Evolutionary conservation across 2,797 vertebrate genomes (phyloP), one percentile per base, ranked within the genome.

Genomic region (Pitangus sulphuratus): DNA sequence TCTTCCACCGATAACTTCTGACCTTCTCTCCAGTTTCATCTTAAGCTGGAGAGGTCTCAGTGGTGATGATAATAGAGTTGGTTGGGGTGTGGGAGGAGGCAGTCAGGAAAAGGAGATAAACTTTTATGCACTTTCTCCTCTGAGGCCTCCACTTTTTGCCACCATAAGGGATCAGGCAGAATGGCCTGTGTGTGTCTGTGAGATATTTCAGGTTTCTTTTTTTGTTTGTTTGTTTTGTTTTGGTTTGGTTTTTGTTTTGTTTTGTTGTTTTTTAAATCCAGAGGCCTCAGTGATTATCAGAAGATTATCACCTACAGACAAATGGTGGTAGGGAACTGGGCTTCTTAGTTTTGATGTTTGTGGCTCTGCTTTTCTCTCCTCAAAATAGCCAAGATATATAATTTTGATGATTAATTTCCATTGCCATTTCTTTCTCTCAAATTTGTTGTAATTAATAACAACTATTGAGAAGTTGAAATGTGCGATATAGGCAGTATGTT

Each of bases 271-370:
- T 60, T 61, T n/a, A 2, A 58, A 60, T 15, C 21, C n/a, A 14
- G 53, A n/a, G 44, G 4, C 8, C 35, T 86, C 17, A 3, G 17
- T n/a, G 31, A 8, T 50, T 71, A 8, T 72, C 7, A 16, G 17
- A 6, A 15, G 15, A 6, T 85, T 84, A n/a, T 60, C 20, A 22
- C 8, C 24, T 75, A 15, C 16, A 51, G 28, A 15, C 16, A 81
- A 61, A 71, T 0, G 0, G 15, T 17, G 2, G 3, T 24, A 53
- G 53, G 28, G 58, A 37, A 78, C 20, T 14, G 16, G 18, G 11
- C 16, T 79, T 26, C 13, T 35, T 64, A 53, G 4, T 54, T 79
- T 58, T 3, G 0, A 6, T 54, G 24, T 82, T 84, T 13, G 26
- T 39, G 25, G 22, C 66, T n/a, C 20, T 80, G 28, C n/a, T 70